These are phyloP conservation scores for Embidobia sp. DNA, from an alignment of 2,888 invertebrate genomes.

Conservation along the genomic window DNA sequence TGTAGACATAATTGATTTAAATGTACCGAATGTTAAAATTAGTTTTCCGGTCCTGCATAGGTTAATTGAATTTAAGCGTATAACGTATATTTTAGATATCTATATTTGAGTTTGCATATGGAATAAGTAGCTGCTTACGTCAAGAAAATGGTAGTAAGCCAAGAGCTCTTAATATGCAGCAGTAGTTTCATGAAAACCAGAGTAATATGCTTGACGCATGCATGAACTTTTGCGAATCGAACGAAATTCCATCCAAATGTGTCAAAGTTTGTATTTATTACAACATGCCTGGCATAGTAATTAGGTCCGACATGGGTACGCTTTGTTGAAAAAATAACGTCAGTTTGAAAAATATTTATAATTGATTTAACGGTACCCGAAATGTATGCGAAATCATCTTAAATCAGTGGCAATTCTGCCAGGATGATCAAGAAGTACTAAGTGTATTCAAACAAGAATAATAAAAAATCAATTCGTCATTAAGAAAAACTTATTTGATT, in stretches of 20 bases:
- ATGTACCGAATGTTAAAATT: no score
- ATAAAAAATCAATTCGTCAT: no score
- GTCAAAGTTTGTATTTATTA: conserved; percentile 45
- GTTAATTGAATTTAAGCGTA: conserved; percentile 28
- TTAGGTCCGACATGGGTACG: conserved; percentile 20
- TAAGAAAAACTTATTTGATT: no score
- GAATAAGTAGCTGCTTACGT: conserved; percentile 30
- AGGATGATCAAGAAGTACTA: no score
- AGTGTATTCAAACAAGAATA: no score
- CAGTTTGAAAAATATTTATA: no score
- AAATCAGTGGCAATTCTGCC: no score
- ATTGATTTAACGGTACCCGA: no score
- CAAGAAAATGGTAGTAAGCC: conserved; percentile 34
- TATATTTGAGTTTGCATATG: conserved; percentile 34
- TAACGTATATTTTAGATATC: conserved; percentile 36
- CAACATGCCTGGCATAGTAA: conserved; percentile 3
- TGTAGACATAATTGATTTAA: no score
- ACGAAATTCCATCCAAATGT: conserved; percentile 32
- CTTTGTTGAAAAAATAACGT: no score
- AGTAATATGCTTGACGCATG: conserved; percentile 43
- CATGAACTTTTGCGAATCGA: conserved; percentile 28
- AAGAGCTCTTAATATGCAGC: conserved; percentile 39
- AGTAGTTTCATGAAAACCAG: conserved; percentile 37
- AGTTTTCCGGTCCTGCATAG: conserved; percentile 20
- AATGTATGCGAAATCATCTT: no score